Conservation (phyloP, 2,797 vertebrate genomes). For the Paratrypauchen microcephalus region DNA sequence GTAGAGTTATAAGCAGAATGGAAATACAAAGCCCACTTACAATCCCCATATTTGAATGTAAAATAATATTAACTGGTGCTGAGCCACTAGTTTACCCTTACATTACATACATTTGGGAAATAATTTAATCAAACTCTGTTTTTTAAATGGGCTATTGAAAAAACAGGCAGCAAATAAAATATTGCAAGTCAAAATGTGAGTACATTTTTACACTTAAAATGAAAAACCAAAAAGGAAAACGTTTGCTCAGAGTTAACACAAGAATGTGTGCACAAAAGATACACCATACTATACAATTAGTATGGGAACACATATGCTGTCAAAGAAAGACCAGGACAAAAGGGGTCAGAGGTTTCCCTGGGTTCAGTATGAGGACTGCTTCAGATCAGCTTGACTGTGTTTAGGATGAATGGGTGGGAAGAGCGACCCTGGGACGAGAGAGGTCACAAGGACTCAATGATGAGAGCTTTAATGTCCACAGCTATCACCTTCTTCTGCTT, state of each 20-base stretch:
- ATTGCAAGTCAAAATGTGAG: not conserved
- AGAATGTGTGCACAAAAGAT: conserved; percentile 70
- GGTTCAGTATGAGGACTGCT: conserved; percentile 67
- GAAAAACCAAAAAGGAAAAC: conserved; percentile 47
- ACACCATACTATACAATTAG: conserved; percentile 75
- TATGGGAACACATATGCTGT: conserved; percentile 77
- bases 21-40: not conserved
- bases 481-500: conserved; percentile 64
- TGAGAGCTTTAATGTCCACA: conserved; percentile 83
- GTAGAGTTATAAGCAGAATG: conserved; percentile 7
- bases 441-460: conserved; percentile 81
- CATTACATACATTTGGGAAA: not conserved
- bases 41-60: not conserved
- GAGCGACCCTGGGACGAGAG: conserved; percentile 61
- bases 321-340: conserved; percentile 66
- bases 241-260: conserved; percentile 53
- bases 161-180: not conserved
- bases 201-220: not conserved
- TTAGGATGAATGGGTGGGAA: conserved; percentile 70
- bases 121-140: not conserved
- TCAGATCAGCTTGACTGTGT: conserved; percentile 77
- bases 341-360: conserved; percentile 73
- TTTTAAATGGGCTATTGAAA: not conserved
- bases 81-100: too few relatives aligned
- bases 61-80: not conserved